These are phyloP conservation scores for Axinella damicornis DNA, from an alignment of 37 sponge, comb jelly and placozoan species.

Conservation along the genomic window DNA sequence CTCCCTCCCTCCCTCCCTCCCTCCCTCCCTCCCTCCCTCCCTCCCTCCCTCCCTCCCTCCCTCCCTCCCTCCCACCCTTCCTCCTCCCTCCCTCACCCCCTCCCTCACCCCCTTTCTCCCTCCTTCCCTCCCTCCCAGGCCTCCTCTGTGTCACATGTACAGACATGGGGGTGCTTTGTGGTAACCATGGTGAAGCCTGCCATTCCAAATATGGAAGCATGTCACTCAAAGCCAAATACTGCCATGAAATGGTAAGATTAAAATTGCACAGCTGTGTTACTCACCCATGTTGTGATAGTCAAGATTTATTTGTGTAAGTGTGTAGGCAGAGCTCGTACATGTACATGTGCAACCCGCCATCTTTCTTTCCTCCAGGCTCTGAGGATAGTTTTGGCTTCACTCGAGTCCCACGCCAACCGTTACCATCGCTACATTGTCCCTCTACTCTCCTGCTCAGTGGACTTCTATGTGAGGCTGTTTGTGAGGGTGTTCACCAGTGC, in stretches of 20 bases:
- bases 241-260: conserved; percentile 90
- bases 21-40: neutral
- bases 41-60: neutral
- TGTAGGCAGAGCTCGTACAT: too few species aligned
- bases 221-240: conserved; percentile 75
- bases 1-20: conserved; percentile 21
- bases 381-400: conserved; percentile 76
- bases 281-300: too few species aligned
- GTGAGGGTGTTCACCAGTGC: conserved; percentile 79
- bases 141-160: conserved; percentile 97
- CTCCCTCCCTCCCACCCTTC: neutral
- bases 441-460: conserved; percentile 82
- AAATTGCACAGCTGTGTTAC: neutral
- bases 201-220: conserved; percentile 94
- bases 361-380: conserved; percentile 65
- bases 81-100: neutral
- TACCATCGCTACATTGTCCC: conserved; percentile 90
- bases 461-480: conserved; percentile 93
- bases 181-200: conserved; percentile 86
- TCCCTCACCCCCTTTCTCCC: neutral
- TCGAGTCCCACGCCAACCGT: conserved; percentile 88
- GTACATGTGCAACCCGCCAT: too few species aligned
- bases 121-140: conserved; percentile 52
- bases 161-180: conserved; percentile 96
- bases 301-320: too few species aligned